A percentile compares a stretch with the other conserved stretches of the same genome.
Evolutionary conservation across 2,113 vertebrate genomes (phyloP).

Genomic region (Acanthochromis polyacanthus): DNA sequence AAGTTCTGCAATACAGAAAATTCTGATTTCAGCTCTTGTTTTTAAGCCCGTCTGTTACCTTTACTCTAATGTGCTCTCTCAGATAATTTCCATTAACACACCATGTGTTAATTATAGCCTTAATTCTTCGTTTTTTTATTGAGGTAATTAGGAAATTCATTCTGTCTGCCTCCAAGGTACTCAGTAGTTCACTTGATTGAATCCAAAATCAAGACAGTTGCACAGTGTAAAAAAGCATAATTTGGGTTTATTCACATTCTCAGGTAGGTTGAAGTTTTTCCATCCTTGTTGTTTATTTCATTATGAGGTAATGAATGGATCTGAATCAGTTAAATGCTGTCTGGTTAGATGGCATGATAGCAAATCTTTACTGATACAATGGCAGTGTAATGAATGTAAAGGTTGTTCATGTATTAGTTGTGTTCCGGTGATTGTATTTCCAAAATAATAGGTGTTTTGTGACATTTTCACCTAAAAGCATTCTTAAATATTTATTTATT

Average conservation of each 20-base stretch:
- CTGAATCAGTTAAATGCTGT: slow-evolving; percentile 76
- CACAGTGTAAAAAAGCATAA: slow-evolving; percentile 82
- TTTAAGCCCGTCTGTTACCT: slow-evolving; percentile 17
- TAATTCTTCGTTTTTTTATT: slow-evolving; percentile 63
- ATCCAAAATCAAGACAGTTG: slow-evolving; percentile 83
- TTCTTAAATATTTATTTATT: neutral
- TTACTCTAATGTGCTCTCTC: slow-evolving; percentile 32
- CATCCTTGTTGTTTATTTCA: too few relatives aligned
- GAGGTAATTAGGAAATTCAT: slow-evolving; percentile 62
- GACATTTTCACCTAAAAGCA: neutral
- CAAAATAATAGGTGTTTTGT: neutral
- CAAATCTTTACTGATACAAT: slow-evolving; percentile 66
- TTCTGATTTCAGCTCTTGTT: neutral
- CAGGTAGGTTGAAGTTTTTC: too few relatives aligned
- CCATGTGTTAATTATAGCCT: slow-evolving; percentile 78
- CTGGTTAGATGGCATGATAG: slow-evolving; percentile 77
- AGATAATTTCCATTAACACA: slow-evolving; percentile 72
- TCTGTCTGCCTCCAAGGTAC: slow-evolving; percentile 71
- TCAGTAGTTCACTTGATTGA: slow-evolving; percentile 88
- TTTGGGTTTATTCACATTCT: slow-evolving; percentile 20
- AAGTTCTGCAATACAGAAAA: neutral
- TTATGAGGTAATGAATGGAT: too few relatives aligned
- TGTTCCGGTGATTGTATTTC: neutral
- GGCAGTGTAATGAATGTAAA: neutral
- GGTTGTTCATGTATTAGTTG: neutral